Evolutionary conservation across 1,140 invertebrate genomes (phyloP), one percentile per base, ranked within the genome.

Genomic region (Pollicipes pollicipes): DNA sequence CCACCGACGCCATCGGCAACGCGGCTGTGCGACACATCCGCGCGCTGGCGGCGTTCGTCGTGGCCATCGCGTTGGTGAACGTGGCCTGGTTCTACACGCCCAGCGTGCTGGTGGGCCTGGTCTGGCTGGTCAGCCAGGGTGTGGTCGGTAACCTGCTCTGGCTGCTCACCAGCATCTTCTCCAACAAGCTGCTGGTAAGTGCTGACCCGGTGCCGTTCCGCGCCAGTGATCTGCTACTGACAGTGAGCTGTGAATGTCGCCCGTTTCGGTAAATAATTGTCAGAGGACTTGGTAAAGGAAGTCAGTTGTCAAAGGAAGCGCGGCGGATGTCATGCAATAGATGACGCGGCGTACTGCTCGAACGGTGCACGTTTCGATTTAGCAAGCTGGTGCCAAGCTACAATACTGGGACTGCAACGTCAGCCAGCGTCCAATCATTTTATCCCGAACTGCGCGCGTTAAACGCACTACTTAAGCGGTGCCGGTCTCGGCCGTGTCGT

Each of bases 131-230:
- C 8, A 66, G 28, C 28, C 27, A 66, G 3, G 64, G 64, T 1
- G 27, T 66, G 64, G 8, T 66, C 64, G 64, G 8, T 10, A 28
- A 66, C 28, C 64, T 66, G 64, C 64, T 66, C 28, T 66, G 64
- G 64, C 64, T 66, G 27, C 64, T 66, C n/a, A 29, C 17, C 17
- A 66, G 64, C 64, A 66, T 66, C 28, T 66, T 66, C 64, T 29
- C 27, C 64, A 66, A 66, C 64, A 66, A 66, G 28, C 64, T 66
- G 28, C 64, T 66, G 64, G 64, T 66, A 4, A 66, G 64, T 58
- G 32, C 4, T 16, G 13, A 21, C 13, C 45, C 2, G 45, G 17
- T 10, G 24, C 45, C 35, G 17, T 35, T 35, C 17, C 6, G 6
- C 35, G 35, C 6, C 6, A 17, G 35, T 35, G 17, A 17, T 35